Evolutionary conservation across 2,888 invertebrate species (phyloP).

Genomic region (Pseudococcus viburni): DNA sequence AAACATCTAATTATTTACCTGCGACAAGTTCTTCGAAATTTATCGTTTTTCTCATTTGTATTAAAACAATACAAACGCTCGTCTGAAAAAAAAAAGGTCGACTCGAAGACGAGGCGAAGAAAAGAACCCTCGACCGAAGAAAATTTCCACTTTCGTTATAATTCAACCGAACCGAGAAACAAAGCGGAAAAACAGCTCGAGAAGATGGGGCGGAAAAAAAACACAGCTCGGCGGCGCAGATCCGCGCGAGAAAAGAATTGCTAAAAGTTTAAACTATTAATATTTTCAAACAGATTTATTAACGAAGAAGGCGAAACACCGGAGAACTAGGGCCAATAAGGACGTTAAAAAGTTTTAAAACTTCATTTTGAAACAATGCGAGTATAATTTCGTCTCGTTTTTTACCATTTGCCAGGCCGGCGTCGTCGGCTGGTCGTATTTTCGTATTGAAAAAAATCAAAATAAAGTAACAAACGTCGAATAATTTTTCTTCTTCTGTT

Average conservation of each 20-base stretch:
- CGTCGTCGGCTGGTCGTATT: background rate
- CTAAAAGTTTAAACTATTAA: slow-evolving; percentile 43
- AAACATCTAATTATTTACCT: background rate
- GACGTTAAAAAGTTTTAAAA: background rate
- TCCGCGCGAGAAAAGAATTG: slow-evolving; percentile 7
- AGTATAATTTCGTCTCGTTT: slow-evolving; percentile 42
- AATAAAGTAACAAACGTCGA: background rate
- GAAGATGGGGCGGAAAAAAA: background rate
- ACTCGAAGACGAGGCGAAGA: background rate
- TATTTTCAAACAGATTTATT: slow-evolving; percentile 48
- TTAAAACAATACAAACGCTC: background rate
- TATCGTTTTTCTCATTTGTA: background rate
- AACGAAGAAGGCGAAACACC: background rate
- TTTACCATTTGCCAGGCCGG: background rate
- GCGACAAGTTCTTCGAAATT: background rate
- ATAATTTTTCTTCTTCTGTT: background rate
- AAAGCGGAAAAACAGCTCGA: background rate
- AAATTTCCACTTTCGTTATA: slow-evolving; percentile 2
- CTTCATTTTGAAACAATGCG: slow-evolving; percentile 31
- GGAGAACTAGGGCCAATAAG: slow-evolving; percentile 19
- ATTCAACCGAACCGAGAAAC: background rate
- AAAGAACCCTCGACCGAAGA: no score
- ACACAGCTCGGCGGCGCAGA: background rate
- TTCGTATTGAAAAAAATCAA: slow-evolving; percentile 12
- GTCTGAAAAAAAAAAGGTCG: background rate